A percentile compares a stretch with the other conserved stretches of the same genome.
These are phyloP conservation scores for Drosophila funebris DNA, from an alignment of 1,140 invertebrate genomes.

Conservation along the genomic window DNA sequence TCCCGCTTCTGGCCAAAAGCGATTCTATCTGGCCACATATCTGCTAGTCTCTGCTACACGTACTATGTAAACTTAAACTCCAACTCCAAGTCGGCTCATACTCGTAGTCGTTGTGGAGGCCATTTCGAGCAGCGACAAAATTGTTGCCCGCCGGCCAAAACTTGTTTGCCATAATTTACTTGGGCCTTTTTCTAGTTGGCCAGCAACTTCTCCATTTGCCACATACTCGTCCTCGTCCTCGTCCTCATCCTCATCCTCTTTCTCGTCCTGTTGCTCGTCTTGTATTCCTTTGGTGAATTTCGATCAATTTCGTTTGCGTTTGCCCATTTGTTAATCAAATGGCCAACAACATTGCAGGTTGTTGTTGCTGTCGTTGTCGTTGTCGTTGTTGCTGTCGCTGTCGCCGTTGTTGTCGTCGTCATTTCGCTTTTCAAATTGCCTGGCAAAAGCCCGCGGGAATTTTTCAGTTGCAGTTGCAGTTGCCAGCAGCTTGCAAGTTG, in stretches of 20 bases:
- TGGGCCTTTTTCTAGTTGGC: slow-evolving; percentile 52
- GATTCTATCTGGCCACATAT: slow-evolving; percentile 36
- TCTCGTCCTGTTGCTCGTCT: slow-evolving; percentile 20
- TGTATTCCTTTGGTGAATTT: slow-evolving; percentile 73
- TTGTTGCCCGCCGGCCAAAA: slow-evolving; percentile 80
- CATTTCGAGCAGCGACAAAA: slow-evolving; percentile 63
- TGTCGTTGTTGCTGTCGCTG: slow-evolving; percentile 20
- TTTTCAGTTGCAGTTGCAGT: slow-evolving; percentile 28
- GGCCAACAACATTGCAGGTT: slow-evolving; percentile 68
- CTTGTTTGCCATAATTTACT: slow-evolving; percentile 82
- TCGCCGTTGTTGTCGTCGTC: slow-evolving; percentile 61
- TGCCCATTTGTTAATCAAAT: slow-evolving; percentile 81
- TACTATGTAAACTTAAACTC: slow-evolving; percentile 13
- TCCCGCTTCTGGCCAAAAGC: not conserved
- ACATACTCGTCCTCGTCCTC: not conserved
- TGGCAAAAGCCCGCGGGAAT: slow-evolving; percentile 70
- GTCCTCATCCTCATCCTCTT: slow-evolving; percentile 10
- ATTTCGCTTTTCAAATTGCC: slow-evolving; percentile 78
- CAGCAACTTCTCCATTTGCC: slow-evolving; percentile 7
- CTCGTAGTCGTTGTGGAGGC: not conserved
- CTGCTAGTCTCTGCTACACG: slow-evolving; percentile 1
- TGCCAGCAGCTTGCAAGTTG: slow-evolving; percentile 36
- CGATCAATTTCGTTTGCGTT: slow-evolving; percentile 82
- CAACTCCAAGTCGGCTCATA: not conserved
- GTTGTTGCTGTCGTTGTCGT: slow-evolving; percentile 23